These are phyloP conservation scores for Scaptomyza montana DNA, from an alignment of 1,140 invertebrate species.

Conservation along the genomic window DNA sequence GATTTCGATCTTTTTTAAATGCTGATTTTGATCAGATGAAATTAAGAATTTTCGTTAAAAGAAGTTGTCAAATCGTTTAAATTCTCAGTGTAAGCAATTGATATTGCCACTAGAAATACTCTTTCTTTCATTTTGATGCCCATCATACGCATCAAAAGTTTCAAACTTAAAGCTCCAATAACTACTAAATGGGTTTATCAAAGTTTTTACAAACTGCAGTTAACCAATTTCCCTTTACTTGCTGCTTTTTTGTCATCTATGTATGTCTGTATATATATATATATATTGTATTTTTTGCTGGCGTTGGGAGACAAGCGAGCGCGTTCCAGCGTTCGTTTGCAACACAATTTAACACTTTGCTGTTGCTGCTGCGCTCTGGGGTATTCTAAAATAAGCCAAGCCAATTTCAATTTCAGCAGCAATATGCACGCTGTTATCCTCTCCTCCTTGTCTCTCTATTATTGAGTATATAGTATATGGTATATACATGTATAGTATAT, in stretches of 20 bases:
- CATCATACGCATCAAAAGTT: too few species aligned
- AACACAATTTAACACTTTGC: slow-evolving; percentile 81
- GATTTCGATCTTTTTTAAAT: too few species aligned
- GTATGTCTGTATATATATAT: background rate
- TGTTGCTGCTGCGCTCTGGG: slow-evolving; percentile 43
- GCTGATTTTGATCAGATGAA: too few species aligned
- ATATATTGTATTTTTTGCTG: slow-evolving; percentile 18
- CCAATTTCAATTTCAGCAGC: slow-evolving; percentile 37
- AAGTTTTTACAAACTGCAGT: too few species aligned
- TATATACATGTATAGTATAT: too few species aligned
- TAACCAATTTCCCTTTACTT: background rate
- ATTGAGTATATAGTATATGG: background rate
- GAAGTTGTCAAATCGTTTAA: too few species aligned
- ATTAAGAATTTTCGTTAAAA: too few species aligned
- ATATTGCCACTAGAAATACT: too few species aligned
- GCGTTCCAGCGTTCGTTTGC: slow-evolving; percentile 25
- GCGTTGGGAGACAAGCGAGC: background rate
- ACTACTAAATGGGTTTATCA: too few species aligned
- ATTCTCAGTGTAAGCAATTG: too few species aligned
- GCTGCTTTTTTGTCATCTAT: slow-evolving; percentile 20
- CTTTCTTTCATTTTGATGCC: slow-evolving; percentile 1
- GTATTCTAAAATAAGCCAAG: slow-evolving; percentile 55
- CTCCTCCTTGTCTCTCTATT: background rate
- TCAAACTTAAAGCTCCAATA: too few species aligned
- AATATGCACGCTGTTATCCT: slow-evolving; percentile 3